phyloP scores from a whole-genome alignment of 2,888 invertebrate genomes.

The Leptopterna dolabrata region DNA sequence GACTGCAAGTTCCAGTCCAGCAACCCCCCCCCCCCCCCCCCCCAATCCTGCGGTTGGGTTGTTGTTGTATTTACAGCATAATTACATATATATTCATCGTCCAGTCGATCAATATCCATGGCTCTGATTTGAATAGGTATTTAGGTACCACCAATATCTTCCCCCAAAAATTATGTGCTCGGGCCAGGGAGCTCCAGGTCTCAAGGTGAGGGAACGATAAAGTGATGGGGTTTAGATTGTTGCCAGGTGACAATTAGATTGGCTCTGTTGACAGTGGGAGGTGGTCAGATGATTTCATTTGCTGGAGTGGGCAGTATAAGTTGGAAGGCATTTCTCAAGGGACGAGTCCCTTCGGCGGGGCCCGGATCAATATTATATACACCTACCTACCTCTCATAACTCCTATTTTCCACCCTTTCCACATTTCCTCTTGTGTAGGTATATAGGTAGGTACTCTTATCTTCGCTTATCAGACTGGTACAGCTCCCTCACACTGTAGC shows the following conservation, averaged over 20 bases:
- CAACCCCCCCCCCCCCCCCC: too few species aligned
- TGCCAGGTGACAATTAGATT: slow-evolving; percentile 60
- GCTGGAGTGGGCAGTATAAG: slow-evolving; percentile 56
- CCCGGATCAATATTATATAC: slow-evolving; percentile 45
- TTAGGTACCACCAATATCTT: neutral
- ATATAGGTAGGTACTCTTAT: too few species aligned
- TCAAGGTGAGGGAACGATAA: slow-evolving; percentile 21
- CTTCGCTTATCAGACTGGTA: too few species aligned
- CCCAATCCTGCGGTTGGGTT: too few species aligned
- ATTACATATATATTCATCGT: too few species aligned
- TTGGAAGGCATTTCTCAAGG: slow-evolving; percentile 58
- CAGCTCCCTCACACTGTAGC: neutral
- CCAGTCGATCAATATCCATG: too few species aligned
- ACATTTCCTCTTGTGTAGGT: neutral
- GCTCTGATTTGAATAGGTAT: too few species aligned
- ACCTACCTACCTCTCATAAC: neutral
- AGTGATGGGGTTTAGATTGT: slow-evolving; percentile 55
- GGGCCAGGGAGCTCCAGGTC: neutral
- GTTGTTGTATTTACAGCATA: too few species aligned
- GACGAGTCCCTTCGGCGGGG: slow-evolving; percentile 17
- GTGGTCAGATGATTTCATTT: slow-evolving; percentile 60
- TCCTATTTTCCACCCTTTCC: neutral
- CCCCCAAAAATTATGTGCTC: neutral
- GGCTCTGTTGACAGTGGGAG: slow-evolving; percentile 58
- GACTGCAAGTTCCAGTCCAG: too few species aligned